phyloP scores from a whole-genome alignment of 2,888 invertebrate genomes.

The Lymantria monacha region DNA sequence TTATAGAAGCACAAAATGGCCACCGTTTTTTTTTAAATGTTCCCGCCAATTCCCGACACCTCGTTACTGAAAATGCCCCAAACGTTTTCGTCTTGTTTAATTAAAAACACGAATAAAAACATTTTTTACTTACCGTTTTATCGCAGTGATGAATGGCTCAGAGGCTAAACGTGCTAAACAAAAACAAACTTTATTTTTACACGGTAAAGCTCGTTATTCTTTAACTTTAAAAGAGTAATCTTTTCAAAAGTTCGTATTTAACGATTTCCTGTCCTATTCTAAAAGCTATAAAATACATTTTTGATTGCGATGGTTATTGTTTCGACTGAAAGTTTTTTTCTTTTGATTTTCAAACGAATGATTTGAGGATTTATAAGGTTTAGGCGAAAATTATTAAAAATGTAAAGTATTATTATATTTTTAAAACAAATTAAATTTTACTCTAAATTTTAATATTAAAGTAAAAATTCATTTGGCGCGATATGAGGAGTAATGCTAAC shows the following conservation, averaged over 20 bases:
- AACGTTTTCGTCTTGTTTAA: slow-evolving; percentile 68
- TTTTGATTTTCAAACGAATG: slow-evolving; percentile 8
- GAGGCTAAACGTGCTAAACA: slow-evolving; percentile 30
- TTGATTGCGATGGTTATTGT: slow-evolving; percentile 53
- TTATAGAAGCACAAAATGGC: slow-evolving; percentile 19
- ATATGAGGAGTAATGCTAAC: too few species aligned
- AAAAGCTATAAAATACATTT: slow-evolving; percentile 66
- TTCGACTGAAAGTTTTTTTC: slow-evolving; percentile 28
- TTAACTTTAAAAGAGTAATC: slow-evolving; percentile 27
- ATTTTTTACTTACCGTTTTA: slow-evolving; percentile 63
- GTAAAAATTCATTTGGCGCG: too few species aligned
- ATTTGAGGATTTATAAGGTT: slow-evolving; percentile 9
- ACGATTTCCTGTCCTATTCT: slow-evolving; percentile 75
- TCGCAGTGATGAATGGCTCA: slow-evolving; percentile 69
- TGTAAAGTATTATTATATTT: too few species aligned
- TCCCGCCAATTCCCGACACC: slow-evolving; percentile 37
- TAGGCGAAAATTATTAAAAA: background rate
- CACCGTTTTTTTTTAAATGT: slow-evolving; percentile 20
- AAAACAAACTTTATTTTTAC: slow-evolving; percentile 33
- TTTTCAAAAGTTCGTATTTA: slow-evolving; percentile 58
- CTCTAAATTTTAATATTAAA: too few species aligned
- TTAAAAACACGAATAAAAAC: slow-evolving; percentile 80
- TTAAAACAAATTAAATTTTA: too few species aligned
- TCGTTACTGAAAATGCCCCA: slow-evolving; percentile 64
- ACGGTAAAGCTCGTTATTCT: slow-evolving; percentile 4